phyloP scores from a whole-genome alignment of 2,888 invertebrate genomes.

The Tipula vernalis region DNA sequence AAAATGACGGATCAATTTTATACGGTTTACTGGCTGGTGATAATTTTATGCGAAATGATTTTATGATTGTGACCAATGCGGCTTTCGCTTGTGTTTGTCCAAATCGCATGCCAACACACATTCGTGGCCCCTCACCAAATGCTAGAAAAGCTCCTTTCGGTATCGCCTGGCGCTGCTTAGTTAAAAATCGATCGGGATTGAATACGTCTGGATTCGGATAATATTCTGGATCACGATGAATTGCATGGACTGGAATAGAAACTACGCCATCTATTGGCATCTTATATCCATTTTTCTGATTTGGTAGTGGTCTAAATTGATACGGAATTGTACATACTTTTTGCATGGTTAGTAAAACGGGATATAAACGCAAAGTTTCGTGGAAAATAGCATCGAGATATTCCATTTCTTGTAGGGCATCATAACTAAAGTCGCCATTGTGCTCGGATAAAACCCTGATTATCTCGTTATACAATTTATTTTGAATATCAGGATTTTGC shows the following conservation, averaged over 20 bases:
- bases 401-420: conserved; percentile 41
- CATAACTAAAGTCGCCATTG: conserved; percentile 39
- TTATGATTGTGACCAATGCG: conserved; percentile 18
- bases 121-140: conserved; percentile 27
- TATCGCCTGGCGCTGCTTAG: conserved; percentile 21
- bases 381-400: conserved; percentile 43
- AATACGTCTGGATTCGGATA: conserved; percentile 33
- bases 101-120: conserved; percentile 23
- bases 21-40: conserved; percentile 21
- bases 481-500: conserved; percentile 39
- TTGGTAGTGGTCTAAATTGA: conserved; percentile 9
- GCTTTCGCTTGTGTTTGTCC: conserved; percentile 21
- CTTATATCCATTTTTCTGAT: conserved; percentile 15
- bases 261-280: conserved; percentile 25
- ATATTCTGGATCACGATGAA: conserved; percentile 31
- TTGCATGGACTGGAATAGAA: conserved; percentile 24
- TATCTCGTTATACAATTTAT: conserved; percentile 38
- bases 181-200: conserved; percentile 32
- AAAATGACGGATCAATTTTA: conserved; percentile 20
- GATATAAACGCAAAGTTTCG: conserved; percentile 24
- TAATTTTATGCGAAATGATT: conserved; percentile 19
- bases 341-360: conserved; percentile 18
- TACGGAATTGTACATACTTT: conserved; percentile 17
- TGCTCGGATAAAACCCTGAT: conserved; percentile 32
- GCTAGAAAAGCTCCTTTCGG: conserved; percentile 23